Evolutionary conservation across 2,797 vertebrate genomes (phyloP), one percentile per base, ranked within the genome.

Genomic region (Adrianichthys oophorus): DNA sequence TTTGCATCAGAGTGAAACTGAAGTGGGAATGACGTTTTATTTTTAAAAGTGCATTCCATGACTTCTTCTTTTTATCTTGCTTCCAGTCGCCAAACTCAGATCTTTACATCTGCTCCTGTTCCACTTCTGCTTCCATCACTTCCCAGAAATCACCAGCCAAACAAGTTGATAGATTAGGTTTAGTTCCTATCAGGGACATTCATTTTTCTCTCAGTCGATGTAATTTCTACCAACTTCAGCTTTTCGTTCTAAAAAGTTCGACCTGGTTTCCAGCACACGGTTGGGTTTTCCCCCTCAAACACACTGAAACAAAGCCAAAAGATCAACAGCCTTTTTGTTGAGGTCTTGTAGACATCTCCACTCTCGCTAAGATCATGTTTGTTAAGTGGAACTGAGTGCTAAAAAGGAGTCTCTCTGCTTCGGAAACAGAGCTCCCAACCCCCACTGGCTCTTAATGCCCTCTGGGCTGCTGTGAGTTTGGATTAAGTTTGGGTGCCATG

Each of bases 401-500:
- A 73, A 84, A 88, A 68, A 76, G 71, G 59, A 85, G 79, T 69
- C 76, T 80, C 80, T 80, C 64, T 73, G 62, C 76, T 84, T 72
- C 62, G 70, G 76, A 82, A 85, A 58, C 54, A 43, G 66, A 66
- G 53, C 64, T 75, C 84, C 87, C 85, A 83, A 83, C 85, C 87
- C 87, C 88, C 85, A 87, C 76, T 76, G 74, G 74, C 76, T 65
- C 76, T 66, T 83, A 84, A 78, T 80, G 83, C 85, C 79, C 79
- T 86, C 78, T 81, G 81, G 82, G 79, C 83, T 86, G 82, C 82
- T 85, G 81, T 84, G 87, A 85, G 83, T 87, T 87, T 88, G 84
- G 85, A 88, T 88, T 89, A 89, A 87, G 89, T 87, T 88, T 87
- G 85, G 86, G 79, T 84, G 86, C 79, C 59, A 41, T 66, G 74